Evolutionary conservation across 2,797 vertebrate genomes (phyloP).

Genomic region (Poeciliopsis gracilis): DNA sequence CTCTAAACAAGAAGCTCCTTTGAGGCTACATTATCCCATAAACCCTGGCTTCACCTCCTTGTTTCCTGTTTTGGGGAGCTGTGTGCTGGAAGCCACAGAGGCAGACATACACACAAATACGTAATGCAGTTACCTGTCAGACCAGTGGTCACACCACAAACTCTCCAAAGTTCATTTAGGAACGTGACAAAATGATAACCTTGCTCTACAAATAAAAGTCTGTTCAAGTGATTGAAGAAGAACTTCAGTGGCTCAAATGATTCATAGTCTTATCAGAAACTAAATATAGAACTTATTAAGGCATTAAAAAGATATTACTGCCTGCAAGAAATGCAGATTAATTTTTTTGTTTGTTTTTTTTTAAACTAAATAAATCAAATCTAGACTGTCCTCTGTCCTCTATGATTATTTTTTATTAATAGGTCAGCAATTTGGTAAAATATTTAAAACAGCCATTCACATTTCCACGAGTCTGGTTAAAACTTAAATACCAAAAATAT

Average conservation of each 20-base stretch:
- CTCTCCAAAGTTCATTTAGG: conserved; percentile 38
- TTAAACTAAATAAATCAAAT: neutral
- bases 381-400: neutral
- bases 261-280: neutral
- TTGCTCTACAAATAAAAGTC: conserved; percentile 7
- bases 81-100: conserved; percentile 8
- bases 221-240: neutral
- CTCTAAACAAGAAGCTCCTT: conserved; percentile 77
- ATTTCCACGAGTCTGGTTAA: neutral
- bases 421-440: neutral
- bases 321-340: neutral
- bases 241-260: neutral
- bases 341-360: neutral
- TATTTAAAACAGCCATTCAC: neutral
- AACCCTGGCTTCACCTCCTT: conserved; percentile 76
- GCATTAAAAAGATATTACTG: neutral
- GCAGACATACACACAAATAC: conserved; percentile 28
- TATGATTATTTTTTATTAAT: neutral
- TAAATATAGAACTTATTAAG: neutral
- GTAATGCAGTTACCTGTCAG: conserved; percentile 52
- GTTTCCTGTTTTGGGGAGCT: conserved; percentile 76
- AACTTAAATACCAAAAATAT: neutral
- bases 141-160: conserved; percentile 36
- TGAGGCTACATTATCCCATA: conserved; percentile 72
- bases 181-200: conserved; percentile 38